Conservation (phyloP, 1,140 invertebrate species). For the Sarcophaga bullata region DNA sequence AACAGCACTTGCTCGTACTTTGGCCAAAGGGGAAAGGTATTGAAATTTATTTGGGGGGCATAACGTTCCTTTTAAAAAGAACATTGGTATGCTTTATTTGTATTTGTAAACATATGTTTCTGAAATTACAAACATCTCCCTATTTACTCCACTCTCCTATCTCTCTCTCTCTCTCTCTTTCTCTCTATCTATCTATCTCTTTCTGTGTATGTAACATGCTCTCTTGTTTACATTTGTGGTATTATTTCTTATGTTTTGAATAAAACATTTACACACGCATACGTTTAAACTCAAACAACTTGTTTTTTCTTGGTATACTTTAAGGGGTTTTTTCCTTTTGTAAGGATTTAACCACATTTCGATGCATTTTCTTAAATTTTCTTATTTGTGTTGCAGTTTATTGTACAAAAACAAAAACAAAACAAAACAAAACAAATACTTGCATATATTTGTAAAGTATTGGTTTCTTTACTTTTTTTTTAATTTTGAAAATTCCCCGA, state of each 20-base stretch:
- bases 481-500: background rate
- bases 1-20: too few relatives aligned
- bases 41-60: too few relatives aligned
- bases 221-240: background rate
- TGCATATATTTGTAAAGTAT: background rate
- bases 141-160: background rate
- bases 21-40: too few relatives aligned
- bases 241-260: background rate
- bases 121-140: background rate
- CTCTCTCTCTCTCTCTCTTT: too few relatives aligned
- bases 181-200: too few relatives aligned
- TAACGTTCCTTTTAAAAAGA: too few relatives aligned
- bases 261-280: background rate
- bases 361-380: background rate
- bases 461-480: background rate
- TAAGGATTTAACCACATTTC: background rate
- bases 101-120: constrained; percentile 19
- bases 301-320: too few relatives aligned
- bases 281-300: too few relatives aligned
- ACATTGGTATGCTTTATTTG: background rate
- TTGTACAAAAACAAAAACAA: too few relatives aligned
- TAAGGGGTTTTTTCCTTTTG: background rate
- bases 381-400: background rate
- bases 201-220: too few relatives aligned
- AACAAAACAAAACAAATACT: background rate